A percentile compares a stretch with the other conserved stretches of the same genome.
These are phyloP conservation scores for Eubasilissa splendida DNA, from an alignment of 2,888 invertebrate genomes.

Conservation along the genomic window DNA sequence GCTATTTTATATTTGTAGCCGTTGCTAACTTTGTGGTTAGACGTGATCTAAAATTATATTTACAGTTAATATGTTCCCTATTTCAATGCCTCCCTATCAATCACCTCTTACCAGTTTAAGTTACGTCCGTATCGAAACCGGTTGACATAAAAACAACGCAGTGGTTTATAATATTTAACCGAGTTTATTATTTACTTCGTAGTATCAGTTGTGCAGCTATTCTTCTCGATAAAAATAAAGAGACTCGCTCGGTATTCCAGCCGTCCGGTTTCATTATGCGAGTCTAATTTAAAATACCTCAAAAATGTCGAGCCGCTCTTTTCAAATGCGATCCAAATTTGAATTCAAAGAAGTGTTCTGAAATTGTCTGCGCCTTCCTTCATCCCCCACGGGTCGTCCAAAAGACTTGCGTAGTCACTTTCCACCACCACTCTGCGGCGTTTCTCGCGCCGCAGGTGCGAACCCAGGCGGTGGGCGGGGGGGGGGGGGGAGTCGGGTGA, in stretches of 20 bases:
- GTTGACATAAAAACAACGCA: too few species aligned
- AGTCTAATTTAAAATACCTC: slow-evolving; percentile 4
- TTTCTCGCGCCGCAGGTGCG: slow-evolving; percentile 36
- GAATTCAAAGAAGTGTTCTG: slow-evolving; percentile 25
- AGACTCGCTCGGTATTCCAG: neutral
- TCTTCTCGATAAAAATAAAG: too few species aligned
- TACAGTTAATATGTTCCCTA: too few species aligned
- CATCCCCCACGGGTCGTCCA: slow-evolving; percentile 16
- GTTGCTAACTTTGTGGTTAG: too few species aligned
- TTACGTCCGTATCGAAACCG: too few species aligned
- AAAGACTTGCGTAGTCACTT: slow-evolving; percentile 41
- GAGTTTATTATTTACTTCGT: too few species aligned
- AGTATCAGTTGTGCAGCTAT: too few species aligned
- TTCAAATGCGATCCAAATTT: slow-evolving; percentile 20
- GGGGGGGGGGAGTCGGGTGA: neutral
- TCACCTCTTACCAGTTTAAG: too few species aligned
- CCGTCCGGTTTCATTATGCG: neutral
- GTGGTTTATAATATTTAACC: too few species aligned
- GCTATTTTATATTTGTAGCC: too few species aligned
- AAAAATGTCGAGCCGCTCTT: slow-evolving; percentile 11
- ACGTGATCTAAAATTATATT: too few species aligned
- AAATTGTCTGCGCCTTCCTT: slow-evolving; percentile 25
- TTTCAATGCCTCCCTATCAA: too few species aligned
- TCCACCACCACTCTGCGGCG: slow-evolving; percentile 27
- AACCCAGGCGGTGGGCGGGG: neutral